These are phyloP conservation scores for Phengaris arion DNA, from an alignment of 2,888 invertebrate genomes.

Conservation along the genomic window DNA sequence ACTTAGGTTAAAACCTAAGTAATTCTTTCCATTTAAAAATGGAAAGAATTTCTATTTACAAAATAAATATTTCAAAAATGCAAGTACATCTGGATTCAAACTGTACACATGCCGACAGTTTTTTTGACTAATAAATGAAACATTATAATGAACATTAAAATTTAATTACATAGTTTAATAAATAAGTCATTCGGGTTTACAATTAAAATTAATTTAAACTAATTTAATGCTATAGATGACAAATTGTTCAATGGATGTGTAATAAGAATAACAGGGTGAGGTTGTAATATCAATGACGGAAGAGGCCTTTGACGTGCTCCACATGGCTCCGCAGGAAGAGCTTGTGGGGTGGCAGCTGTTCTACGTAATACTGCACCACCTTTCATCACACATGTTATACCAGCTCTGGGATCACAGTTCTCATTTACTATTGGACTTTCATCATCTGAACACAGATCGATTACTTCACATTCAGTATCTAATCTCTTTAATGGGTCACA, in stretches of 20 bases:
- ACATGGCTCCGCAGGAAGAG: conserved; percentile 65
- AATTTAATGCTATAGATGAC: conserved; percentile 75
- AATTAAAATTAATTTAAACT: conserved; percentile 57
- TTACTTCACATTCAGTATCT: conserved; percentile 76
- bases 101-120: neutral
- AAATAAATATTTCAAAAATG: neutral
- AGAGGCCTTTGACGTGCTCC: conserved; percentile 68
- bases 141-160: conserved; percentile 55
- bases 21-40: no score
- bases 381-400: conserved; percentile 65
- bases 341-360: conserved; percentile 65
- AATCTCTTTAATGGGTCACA: conserved; percentile 59
- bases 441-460: conserved; percentile 85
- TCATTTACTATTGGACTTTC: conserved; percentile 71
- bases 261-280: conserved; percentile 69
- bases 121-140: conserved; percentile 41
- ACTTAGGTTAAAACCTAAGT: no score
- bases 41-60: neutral
- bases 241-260: conserved; percentile 68
- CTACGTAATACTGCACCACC: conserved; percentile 64
- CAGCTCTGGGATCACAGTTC: conserved; percentile 68
- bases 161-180: conserved; percentile 64
- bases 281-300: conserved; percentile 61
- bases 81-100: neutral
- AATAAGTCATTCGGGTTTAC: conserved; percentile 63